These are phyloP conservation scores for Euura saliciscinereae DNA, from an alignment of 1,140 invertebrate genomes.

Conservation along the genomic window DNA sequence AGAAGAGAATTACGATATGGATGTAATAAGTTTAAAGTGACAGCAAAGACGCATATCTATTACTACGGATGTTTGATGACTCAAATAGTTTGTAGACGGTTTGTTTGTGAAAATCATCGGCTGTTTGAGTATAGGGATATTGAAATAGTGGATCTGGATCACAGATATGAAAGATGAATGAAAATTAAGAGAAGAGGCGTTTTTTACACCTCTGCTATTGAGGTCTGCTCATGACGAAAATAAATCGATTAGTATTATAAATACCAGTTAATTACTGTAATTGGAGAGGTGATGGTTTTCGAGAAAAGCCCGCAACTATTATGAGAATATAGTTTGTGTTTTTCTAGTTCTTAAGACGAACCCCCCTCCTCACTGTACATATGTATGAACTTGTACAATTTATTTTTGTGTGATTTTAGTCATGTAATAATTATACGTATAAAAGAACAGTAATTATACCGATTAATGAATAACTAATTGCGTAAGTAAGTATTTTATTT, in stretches of 20 bases:
- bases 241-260: no score
- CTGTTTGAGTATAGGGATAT: neutral
- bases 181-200: no score
- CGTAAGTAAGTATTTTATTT: neutral
- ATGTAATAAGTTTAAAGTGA: neutral
- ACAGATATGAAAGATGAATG: no score
- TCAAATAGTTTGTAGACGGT: neutral
- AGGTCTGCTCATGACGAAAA: no score
- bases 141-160: no score
- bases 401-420: slow-evolving; percentile 7
- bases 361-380: neutral
- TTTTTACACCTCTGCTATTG: no score
- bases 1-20: no score
- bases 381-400: slow-evolving; percentile 4
- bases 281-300: no score
- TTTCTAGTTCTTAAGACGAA: neutral
- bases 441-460: neutral
- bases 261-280: no score
- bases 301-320: neutral
- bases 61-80: neutral
- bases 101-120: neutral
- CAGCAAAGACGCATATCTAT: neutral
- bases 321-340: neutral
- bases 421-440: neutral
- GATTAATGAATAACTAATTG: neutral